Percentiles rank a stretch among this genome's conserved stretches.
These are phyloP conservation scores for Phalacrocorax brasilianus DNA, from an alignment of 2,113 vertebrate genomes.

Conservation along the genomic window DNA sequence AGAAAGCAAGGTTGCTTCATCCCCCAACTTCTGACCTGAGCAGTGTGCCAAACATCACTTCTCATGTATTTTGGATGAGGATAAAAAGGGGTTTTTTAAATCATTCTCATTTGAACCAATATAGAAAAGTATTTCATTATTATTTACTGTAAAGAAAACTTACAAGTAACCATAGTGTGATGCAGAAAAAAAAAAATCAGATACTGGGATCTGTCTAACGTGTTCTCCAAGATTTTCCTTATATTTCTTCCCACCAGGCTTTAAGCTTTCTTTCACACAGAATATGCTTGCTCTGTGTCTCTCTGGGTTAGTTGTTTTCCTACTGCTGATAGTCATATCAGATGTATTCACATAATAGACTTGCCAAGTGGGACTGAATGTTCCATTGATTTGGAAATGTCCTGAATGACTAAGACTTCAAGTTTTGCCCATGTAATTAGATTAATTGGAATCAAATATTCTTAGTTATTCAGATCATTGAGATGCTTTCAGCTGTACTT, in stretches of 20 bases:
- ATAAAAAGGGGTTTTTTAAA: neutral
- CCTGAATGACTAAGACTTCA: neutral
- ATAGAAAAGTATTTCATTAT: neutral
- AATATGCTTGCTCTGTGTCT: neutral
- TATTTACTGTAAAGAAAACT: neutral
- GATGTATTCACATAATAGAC: neutral
- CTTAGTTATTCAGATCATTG: neutral
- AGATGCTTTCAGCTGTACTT: neutral
- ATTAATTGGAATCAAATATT: constrained; percentile 22
- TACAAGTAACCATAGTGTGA: neutral
- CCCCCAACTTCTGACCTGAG: neutral
- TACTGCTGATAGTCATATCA: neutral
- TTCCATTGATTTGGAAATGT: neutral
- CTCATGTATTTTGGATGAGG: neutral
- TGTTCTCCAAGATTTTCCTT: neutral
- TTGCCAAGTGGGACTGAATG: neutral
- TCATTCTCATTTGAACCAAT: neutral
- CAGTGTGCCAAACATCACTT: neutral
- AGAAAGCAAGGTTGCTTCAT: neutral
- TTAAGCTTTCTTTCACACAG: neutral
- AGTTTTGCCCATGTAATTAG: constrained; percentile 10
- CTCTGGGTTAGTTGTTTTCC: neutral
- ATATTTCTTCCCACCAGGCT: neutral
- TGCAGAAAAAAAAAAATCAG: neutral
- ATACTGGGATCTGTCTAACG: neutral